Conservation (phyloP, 2,113 vertebrate genomes). For the Dasyurus viverrinus region DNA sequence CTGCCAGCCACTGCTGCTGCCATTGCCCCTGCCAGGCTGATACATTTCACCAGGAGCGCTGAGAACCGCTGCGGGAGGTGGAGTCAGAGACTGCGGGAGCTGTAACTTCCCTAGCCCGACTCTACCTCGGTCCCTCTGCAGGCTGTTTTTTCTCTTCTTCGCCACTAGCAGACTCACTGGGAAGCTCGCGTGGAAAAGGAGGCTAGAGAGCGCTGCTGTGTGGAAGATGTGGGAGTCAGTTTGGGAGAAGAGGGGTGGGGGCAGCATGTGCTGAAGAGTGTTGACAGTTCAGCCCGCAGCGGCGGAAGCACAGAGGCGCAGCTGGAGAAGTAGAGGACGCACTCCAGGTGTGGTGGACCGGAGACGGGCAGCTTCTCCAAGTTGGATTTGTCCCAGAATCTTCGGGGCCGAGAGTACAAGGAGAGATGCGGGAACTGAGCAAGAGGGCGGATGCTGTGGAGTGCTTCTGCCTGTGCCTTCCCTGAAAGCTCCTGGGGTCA, state of each 20-base stretch:
- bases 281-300: neutral
- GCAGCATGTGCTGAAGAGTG: constrained; percentile 37
- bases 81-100: constrained; percentile 47
- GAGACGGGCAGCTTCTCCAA: constrained; percentile 55
- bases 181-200: constrained; percentile 27
- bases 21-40: neutral
- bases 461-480: constrained; percentile 31
- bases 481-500: constrained; percentile 22
- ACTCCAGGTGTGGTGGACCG: neutral
- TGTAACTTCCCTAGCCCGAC: constrained; percentile 59
- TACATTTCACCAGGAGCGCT: constrained; percentile 45
- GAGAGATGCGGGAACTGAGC: constrained; percentile 64
- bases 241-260: constrained; percentile 49
- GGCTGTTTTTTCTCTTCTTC: neutral
- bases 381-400: constrained; percentile 65
- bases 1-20: neutral
- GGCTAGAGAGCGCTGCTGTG: constrained; percentile 13
- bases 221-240: neutral
- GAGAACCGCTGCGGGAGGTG: constrained; percentile 42
- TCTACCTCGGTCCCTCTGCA: neutral
- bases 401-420: neutral
- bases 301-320: neutral
- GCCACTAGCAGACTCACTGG: neutral
- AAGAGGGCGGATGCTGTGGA: neutral
- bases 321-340: constrained; percentile 61